These are phyloP conservation scores for Priocnemis perturbator DNA, from an alignment of 2,888 invertebrate genomes.

Conservation along the genomic window DNA sequence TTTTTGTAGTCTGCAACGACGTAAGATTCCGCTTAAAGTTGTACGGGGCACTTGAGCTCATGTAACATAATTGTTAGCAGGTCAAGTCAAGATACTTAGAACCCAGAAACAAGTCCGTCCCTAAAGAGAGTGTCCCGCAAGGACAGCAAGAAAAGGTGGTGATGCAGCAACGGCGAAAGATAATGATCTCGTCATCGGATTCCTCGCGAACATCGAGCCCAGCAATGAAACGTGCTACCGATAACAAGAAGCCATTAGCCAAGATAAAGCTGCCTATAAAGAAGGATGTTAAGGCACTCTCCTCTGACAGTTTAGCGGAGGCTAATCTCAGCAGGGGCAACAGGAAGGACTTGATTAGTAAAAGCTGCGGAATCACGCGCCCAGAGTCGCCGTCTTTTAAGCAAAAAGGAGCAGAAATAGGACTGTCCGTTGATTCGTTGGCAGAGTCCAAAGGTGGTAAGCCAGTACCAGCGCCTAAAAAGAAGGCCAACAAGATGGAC, in stretches of 20 bases:
- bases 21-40: too few relatives aligned
- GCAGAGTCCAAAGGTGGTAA: slow-evolving; percentile 65
- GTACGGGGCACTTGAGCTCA: background rate
- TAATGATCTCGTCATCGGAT: slow-evolving; percentile 80
- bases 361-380: slow-evolving; percentile 72
- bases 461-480: slow-evolving; percentile 52
- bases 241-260: slow-evolving; percentile 61
- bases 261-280: slow-evolving; percentile 70
- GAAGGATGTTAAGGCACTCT: slow-evolving; percentile 73
- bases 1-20: background rate
- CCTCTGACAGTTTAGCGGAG: slow-evolving; percentile 77
- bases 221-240: slow-evolving; percentile 76
- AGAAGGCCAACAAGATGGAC: slow-evolving; percentile 67
- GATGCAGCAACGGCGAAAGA: slow-evolving; percentile 74
- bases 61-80: slow-evolving; percentile 52
- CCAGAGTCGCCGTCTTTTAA: slow-evolving; percentile 73
- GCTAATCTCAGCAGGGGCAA: slow-evolving; percentile 62
- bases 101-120: slow-evolving; percentile 73
- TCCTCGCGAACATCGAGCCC: slow-evolving; percentile 85
- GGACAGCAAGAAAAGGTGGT: slow-evolving; percentile 64
- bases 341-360: slow-evolving; percentile 63
- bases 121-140: slow-evolving; percentile 60
- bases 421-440: slow-evolving; percentile 70
- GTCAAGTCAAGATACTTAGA: slow-evolving; percentile 81
- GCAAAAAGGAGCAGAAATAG: slow-evolving; percentile 66